Evolutionary conservation across 2,797 vertebrate genomes (phyloP).

Genomic region (Myotis planiceps): DNA sequence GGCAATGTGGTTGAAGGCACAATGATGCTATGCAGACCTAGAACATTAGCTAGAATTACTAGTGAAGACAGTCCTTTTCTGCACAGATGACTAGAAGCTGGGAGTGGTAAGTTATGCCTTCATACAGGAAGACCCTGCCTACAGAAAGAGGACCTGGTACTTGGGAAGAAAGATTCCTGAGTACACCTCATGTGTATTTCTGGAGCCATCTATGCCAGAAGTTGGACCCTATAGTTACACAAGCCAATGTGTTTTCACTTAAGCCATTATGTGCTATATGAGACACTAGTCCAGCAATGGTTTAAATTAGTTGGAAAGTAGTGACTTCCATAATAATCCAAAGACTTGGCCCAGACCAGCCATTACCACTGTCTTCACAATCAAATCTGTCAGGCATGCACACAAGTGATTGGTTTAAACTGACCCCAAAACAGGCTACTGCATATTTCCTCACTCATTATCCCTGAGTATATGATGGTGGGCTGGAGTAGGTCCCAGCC

Average conservation of each 20-base stretch:
- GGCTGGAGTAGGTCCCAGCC: neutral
- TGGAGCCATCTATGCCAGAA: neutral
- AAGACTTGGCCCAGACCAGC: neutral
- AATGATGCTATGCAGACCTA: neutral
- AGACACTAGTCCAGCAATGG: neutral
- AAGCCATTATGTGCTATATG: neutral
- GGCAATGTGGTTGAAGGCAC: neutral
- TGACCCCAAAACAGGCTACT: neutral
- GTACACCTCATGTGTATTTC: neutral
- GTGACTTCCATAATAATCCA: neutral
- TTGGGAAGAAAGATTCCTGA: neutral
- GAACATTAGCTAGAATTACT: neutral
- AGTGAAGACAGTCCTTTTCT: neutral
- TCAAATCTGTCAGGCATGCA: neutral
- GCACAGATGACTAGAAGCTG: neutral
- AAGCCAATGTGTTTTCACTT: neutral
- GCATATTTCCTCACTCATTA: neutral
- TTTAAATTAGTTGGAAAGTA: neutral
- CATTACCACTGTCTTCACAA: neutral
- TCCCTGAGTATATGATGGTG: neutral
- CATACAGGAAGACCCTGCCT: neutral
- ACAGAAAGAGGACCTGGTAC: neutral
- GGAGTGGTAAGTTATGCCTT: neutral
- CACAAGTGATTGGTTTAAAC: neutral
- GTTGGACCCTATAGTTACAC: neutral